These are phyloP conservation scores for Hyphantria cunea DNA, from an alignment of 1,140 invertebrate genomes.

Conservation along the genomic window DNA sequence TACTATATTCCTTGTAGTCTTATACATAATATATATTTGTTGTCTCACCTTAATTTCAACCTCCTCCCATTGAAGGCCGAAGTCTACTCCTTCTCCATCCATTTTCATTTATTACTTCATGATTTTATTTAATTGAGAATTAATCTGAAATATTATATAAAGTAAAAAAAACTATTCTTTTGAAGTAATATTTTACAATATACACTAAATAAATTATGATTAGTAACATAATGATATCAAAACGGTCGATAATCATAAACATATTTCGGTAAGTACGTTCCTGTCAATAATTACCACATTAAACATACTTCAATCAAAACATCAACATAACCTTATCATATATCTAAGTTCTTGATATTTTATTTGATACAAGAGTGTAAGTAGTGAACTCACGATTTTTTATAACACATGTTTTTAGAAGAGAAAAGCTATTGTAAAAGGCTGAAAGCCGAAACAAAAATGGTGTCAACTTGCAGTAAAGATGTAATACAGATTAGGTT, in stretches of 20 bases:
- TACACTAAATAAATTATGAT: too few relatives aligned
- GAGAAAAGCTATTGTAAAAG: constrained; percentile 37
- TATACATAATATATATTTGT: background rate
- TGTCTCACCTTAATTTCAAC: constrained; percentile 66
- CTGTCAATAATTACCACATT: constrained; percentile 47
- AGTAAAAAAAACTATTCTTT: too few relatives aligned
- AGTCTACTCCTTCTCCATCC: constrained; percentile 63
- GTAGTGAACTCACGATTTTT: background rate
- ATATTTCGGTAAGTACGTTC: constrained; percentile 1
- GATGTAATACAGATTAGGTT: constrained; percentile 59
- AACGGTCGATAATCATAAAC: too few relatives aligned
- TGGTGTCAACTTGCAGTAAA: constrained; percentile 62
- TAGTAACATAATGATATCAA: too few relatives aligned
- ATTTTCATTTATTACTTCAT: constrained; percentile 39
- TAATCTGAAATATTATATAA: too few relatives aligned
- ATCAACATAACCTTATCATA: constrained; percentile 77
- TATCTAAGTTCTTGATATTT: constrained; percentile 7
- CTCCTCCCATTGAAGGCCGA: constrained; percentile 77
- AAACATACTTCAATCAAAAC: constrained; percentile 66
- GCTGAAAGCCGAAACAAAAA: constrained; percentile 66
- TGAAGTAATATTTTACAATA: too few relatives aligned
- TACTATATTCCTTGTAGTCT: too few relatives aligned
- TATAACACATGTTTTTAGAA: constrained; percentile 1
- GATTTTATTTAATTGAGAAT: too few relatives aligned
- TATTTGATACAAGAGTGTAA: background rate